Evolutionary conservation across 2,113 vertebrate genomes (phyloP).

Genomic region (Bostrychus sinensis): DNA sequence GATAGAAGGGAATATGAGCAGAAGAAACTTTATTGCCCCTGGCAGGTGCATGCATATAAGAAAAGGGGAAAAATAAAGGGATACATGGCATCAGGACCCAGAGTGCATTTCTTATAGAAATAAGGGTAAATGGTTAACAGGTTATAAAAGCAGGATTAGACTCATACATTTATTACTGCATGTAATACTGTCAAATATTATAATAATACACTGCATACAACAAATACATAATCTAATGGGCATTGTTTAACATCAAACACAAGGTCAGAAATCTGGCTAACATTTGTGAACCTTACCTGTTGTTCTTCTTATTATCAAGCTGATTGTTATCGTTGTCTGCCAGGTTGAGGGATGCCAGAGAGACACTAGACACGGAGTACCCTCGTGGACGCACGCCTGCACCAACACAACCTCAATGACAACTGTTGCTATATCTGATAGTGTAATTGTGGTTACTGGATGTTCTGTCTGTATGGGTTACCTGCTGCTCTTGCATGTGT

Average conservation of each 20-base stretch:
- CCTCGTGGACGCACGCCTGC: conserved; percentile 85
- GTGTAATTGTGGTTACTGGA: no score
- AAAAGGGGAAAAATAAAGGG: conserved; percentile 58
- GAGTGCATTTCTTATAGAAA: conserved; percentile 8
- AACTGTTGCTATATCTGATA: not conserved
- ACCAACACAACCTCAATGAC: conserved; percentile 34
- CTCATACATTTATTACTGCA: not conserved
- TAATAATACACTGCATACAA: no score
- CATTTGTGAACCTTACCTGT: conserved; percentile 81
- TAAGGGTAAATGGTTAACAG: not conserved
- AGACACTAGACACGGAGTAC: conserved; percentile 92
- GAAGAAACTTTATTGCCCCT: conserved; percentile 80
- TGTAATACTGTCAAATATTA: not conserved
- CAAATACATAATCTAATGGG: no score
- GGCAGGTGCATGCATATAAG: conserved; percentile 59
- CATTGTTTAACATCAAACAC: not conserved
- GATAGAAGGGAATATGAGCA: conserved; percentile 78
- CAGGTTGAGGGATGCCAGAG: conserved; percentile 93
- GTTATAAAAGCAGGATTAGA: not conserved
- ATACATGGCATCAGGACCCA: conserved; percentile 40
- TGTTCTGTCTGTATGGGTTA: conserved; percentile 46
- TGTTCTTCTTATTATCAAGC: conserved; percentile 89
- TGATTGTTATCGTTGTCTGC: conserved; percentile 88
- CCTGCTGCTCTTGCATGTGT: conserved; percentile 86
- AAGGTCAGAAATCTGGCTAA: not conserved